Base-by-base conservation (phyloP, 2,113 vertebrate species). In the Piprites chloris region DNA sequence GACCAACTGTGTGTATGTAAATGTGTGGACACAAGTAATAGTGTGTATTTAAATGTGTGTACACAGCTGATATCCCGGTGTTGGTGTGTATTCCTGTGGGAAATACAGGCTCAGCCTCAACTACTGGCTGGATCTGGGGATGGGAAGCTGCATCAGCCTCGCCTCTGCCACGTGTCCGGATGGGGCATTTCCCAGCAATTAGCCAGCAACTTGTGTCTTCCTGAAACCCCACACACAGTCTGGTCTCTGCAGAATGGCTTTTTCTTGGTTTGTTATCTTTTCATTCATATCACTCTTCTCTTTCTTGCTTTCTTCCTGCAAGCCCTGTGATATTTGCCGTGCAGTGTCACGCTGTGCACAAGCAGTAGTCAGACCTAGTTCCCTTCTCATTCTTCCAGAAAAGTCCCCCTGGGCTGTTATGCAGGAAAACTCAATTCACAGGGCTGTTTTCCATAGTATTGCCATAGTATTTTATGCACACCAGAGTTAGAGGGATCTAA, bases 1-100 rank as follows among this genome's bases (percentile, higher is more conserved):
- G 44, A 12, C 32, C 62, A 61, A 35, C 30, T 27, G 18, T 56
- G 26, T 24, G 18, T 14, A 0, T 10, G 3, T 39, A 15, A 8
- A 4, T 3, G 5, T 22, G 65, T 0, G 3, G 10, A 28, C 42
- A 2, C 24, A 26, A 13, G 20, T 6, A 24, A 49, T 22, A 46
- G 21, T 61, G 28, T 23, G 18, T 16, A 1, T 10, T 3, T 39
- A 15, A 8, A 3, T 3, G 5, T 22, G 65, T 0, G 3, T 9
- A 28, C 42, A 2, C 27, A 28, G 14, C 20, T 6, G 5, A 7
- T 1, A 14, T 42, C 5, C 14, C 11, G 1, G 9, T 2, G 11
- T 16, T 18, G 63, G n/a, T 13, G 12, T 16, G n/a, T 47, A 26
- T 5, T 21, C 41, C 56, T 12, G 0, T 8, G 41, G 53, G 66